Conservation (phyloP, 2,113 vertebrate species). For the Silurus glanis region DNA sequence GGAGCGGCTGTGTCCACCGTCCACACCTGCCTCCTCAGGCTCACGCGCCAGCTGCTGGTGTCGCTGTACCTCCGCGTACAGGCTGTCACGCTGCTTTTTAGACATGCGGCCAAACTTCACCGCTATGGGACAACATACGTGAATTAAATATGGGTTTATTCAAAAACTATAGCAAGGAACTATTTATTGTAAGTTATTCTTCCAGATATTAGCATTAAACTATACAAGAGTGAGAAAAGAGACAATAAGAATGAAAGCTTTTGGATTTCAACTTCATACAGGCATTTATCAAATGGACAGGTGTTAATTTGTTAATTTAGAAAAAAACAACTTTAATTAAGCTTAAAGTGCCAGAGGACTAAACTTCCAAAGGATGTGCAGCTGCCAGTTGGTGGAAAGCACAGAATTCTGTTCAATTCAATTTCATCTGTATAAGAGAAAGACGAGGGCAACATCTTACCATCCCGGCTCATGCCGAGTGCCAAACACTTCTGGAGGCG, state of each 20-base stretch:
- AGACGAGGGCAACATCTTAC: constrained; percentile 60
- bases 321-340: neutral
- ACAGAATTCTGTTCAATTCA: neutral
- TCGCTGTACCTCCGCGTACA: constrained; percentile 89
- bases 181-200: neutral
- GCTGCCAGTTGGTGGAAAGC: neutral
- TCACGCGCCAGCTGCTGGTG: constrained; percentile 82
- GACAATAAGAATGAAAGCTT: neutral
- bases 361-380: neutral
- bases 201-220: neutral
- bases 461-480: constrained; percentile 89
- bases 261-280: neutral
- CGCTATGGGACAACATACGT: constrained; percentile 63
- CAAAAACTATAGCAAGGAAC: neutral
- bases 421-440: too few relatives aligned
- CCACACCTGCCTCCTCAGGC: constrained; percentile 58
- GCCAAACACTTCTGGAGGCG: constrained; percentile 89
- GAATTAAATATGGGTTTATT: neutral
- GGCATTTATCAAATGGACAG: neutral
- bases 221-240: neutral
- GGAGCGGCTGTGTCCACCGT: constrained; percentile 61
- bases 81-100: constrained; percentile 90
- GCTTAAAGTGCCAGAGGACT: neutral
- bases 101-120: constrained; percentile 95
- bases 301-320: neutral